Evolutionary conservation across 2,113 vertebrate genomes (phyloP).

Genomic region (Donacobius atricapilla): DNA sequence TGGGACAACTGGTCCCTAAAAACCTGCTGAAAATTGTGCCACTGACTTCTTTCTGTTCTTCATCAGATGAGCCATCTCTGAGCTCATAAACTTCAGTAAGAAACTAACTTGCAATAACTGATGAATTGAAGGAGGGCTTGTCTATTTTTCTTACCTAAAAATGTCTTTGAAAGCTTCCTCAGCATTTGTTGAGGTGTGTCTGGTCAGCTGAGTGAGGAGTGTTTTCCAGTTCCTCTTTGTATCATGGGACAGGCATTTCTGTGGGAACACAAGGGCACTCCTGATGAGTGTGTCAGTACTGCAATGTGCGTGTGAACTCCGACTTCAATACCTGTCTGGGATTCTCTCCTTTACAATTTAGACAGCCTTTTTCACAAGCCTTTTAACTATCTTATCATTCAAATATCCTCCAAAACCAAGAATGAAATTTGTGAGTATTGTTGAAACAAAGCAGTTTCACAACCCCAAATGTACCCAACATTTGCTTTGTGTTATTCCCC

Average conservation of each 20-base stretch:
- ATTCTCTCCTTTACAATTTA: not conserved
- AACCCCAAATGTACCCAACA: not conserved
- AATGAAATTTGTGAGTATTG: not conserved
- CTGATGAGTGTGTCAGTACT: fast-evolving
- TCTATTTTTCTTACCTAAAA: not conserved
- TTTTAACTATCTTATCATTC: not conserved
- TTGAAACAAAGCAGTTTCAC: not conserved
- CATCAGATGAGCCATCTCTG: not conserved
- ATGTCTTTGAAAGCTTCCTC: not conserved
- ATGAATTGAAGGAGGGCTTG: not conserved
- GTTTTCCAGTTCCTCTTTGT: not conserved
- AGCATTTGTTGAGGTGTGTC: not conserved
- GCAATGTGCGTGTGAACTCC: not conserved
- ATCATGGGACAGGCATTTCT: not conserved
- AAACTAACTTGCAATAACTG: not conserved
- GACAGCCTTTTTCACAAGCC: not conserved
- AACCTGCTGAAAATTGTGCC: not conserved
- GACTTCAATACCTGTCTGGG: not conserved
- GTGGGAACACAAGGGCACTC: not conserved
- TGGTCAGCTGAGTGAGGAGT: not conserved
- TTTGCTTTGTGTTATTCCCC: constrained; percentile 17
- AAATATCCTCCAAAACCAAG: not conserved
- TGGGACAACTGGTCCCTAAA: not conserved
- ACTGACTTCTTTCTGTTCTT: not conserved
- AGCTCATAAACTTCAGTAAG: not conserved